Percentiles rank a stretch among this genome's conserved stretches.
These are phyloP conservation scores for Scleropages formosus DNA, from an alignment of 2,797 vertebrate species.

Conservation along the genomic window DNA sequence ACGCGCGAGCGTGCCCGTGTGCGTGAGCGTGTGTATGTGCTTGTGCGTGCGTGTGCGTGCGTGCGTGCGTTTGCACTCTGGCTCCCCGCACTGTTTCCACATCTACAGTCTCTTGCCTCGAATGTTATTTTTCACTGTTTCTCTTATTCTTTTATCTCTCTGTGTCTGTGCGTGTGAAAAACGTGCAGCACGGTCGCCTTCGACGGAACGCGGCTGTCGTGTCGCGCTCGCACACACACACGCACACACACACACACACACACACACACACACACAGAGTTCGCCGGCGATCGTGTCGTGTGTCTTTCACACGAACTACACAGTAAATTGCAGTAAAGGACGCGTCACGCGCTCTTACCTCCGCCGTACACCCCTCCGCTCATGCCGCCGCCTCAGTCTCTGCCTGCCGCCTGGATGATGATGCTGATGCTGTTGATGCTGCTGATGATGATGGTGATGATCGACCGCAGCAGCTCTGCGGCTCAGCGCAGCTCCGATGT, in stretches of 20 bases:
- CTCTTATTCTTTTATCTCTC: too few relatives aligned
- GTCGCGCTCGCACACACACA: too few relatives aligned
- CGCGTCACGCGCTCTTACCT: slow-evolving; percentile 38
- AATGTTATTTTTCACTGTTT: too few relatives aligned
- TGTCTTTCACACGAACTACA: neutral
- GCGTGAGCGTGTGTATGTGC: too few relatives aligned
- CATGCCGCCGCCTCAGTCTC: slow-evolving; percentile 37
- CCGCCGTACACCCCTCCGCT: slow-evolving; percentile 49
- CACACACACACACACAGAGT: neutral
- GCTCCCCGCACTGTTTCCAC: neutral
- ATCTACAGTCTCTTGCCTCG: neutral
- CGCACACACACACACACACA: neutral
- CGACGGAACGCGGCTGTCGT: too few relatives aligned
- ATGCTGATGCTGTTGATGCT: too few relatives aligned
- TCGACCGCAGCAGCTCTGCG: slow-evolving; percentile 19
- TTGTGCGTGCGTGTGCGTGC: too few relatives aligned
- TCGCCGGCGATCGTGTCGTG: neutral
- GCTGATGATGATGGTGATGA: slow-evolving; percentile 4
- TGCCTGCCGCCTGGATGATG: too few relatives aligned
- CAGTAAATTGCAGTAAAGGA: neutral
- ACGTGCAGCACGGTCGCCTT: too few relatives aligned
- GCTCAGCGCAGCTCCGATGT: neutral
- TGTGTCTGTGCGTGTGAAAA: neutral
- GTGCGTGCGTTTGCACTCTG: too few relatives aligned
- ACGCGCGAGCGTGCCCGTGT: too few relatives aligned